Conservation (phyloP, 2,888 invertebrate species). For the Stomorhina lunata region DNA sequence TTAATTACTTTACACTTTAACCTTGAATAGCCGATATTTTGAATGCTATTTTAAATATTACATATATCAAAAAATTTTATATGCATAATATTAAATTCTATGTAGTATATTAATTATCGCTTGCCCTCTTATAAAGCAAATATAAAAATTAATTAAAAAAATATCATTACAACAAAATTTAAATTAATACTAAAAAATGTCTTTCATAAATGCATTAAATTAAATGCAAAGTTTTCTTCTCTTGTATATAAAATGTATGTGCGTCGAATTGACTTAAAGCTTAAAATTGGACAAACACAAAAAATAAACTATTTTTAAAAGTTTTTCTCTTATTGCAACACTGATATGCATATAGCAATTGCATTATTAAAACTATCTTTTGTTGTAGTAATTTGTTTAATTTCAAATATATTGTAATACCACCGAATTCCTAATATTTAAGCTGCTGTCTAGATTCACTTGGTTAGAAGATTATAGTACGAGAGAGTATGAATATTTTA, state of each 20-base stretch:
- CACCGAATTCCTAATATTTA: constrained; percentile 5
- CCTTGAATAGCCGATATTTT: constrained; percentile 1
- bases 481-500: neutral
- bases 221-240: constrained; percentile 37
- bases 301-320: constrained; percentile 19
- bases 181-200: constrained; percentile 35
- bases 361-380: neutral
- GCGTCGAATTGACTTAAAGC: constrained; percentile 50
- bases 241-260: neutral
- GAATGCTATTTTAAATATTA: constrained; percentile 17
- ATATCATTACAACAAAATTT: constrained; percentile 42
- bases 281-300: constrained; percentile 16
- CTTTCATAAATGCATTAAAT: constrained; percentile 32
- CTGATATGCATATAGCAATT: constrained; percentile 10
- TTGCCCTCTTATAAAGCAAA: constrained; percentile 5
- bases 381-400: neutral
- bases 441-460: constrained; percentile 31
- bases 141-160: neutral
- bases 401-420: neutral
- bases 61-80: constrained; percentile 16
- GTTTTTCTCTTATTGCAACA: constrained; percentile 33
- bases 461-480: neutral
- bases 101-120: constrained; percentile 4
- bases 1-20: too few species aligned
- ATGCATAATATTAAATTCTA: constrained; percentile 6